These are phyloP conservation scores for Macrosiphum euphorbiae DNA, from an alignment of 2,888 invertebrate genomes.

Conservation along the genomic window DNA sequence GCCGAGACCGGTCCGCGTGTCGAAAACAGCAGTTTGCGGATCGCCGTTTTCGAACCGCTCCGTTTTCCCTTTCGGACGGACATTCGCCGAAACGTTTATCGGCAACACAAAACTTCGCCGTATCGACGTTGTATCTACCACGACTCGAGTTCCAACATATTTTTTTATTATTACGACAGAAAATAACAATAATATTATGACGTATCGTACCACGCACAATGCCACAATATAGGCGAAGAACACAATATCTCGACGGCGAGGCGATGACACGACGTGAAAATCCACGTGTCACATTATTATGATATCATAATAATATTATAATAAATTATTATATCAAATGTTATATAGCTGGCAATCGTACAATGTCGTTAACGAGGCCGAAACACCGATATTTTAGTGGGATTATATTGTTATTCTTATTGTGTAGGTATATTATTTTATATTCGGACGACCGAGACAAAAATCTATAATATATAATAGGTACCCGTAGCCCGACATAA, in stretches of 20 bases:
- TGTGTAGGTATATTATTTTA: neutral
- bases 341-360: neutral
- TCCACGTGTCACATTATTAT: neutral
- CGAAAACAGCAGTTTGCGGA: neutral
- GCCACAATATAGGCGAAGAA: no score
- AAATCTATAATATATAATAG: conserved; percentile 6
- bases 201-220: no score
- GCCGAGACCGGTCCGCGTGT: conserved; percentile 31
- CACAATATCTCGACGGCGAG: neutral
- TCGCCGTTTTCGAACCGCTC: conserved; percentile 13
- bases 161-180: neutral
- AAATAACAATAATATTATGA: neutral
- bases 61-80: conserved; percentile 34
- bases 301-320: neutral
- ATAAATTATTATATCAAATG: neutral
- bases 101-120: neutral
- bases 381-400: neutral
- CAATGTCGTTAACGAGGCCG: neutral
- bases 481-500: neutral
- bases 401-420: neutral
- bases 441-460: neutral
- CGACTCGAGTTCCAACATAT: neutral
- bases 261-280: neutral
- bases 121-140: neutral
- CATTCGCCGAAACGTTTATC: neutral